Base-by-base conservation (phyloP, 2,888 invertebrate genomes). In the Dolichopus griseipennis region DNA sequence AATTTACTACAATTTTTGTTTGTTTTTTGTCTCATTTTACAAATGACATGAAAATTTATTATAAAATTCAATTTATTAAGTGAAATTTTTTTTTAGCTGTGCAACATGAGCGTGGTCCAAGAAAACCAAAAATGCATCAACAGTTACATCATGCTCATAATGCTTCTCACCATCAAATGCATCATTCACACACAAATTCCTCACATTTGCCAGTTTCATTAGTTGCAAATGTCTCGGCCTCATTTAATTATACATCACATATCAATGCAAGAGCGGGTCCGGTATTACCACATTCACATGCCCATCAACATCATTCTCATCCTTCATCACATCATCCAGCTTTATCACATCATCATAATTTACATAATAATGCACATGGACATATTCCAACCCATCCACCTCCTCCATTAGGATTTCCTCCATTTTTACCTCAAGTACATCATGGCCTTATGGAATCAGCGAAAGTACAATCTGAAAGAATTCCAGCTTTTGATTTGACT, bases 61-160 rank as follows among this genome's bases (percentile, higher is more conserved):
- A 5, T 27, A 27, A 27, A 5, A 27, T 37, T 37, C 8, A 7
- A 12, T 37, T 37, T 37, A 37, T 10, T 37, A 37, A 37, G 4
- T 27, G n/a, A 27, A 27, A 27, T 27, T 27, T 67, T 61, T 68
- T 81, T 84, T 69, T 85, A 97, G 97, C 97, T 79, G 97, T 97
- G 71, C 97, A 97, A 83, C 97, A 97, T 83, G 97, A 97, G 82
- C 87, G 97, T 65, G 97, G 97, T 9, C 97, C 97, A 0, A 87
- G 97, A 70, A 96, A 96, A 82, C 94, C 95, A 8, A 96, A 97
- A 82, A 83, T 90, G 71, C 91, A 90, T 76, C 83, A 84, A 10
- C 81, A 81, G 69, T 70, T 82, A 68, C 81, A 81, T 72, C 80
- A 80, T 71, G 77, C 78, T 64, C 77, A 75, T 33, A 74, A 74